A percentile compares a stretch with the other conserved stretches of the same genome.
phyloP scores from a whole-genome alignment of 2,113 vertebrate genomes.

The Tapirus terrestris region DNA sequence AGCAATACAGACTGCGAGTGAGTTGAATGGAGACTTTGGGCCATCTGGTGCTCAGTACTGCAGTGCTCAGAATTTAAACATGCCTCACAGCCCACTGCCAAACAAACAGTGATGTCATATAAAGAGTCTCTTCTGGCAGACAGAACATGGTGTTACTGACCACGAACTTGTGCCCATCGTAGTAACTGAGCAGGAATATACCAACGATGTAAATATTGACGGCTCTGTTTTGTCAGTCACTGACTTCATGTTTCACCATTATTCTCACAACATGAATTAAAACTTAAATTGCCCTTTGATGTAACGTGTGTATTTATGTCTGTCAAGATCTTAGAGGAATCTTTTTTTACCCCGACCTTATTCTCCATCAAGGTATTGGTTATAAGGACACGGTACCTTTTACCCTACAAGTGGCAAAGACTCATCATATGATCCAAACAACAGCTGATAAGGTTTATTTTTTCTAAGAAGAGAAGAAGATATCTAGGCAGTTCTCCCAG shows the following conservation, averaged over 20 bases:
- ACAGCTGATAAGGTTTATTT: background rate
- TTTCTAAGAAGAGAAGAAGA: background rate
- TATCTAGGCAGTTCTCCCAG: background rate
- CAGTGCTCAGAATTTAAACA: background rate
- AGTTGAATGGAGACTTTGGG: background rate
- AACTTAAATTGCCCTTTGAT: background rate
- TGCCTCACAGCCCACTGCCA: background rate
- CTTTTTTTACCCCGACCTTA: background rate
- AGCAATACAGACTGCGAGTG: background rate
- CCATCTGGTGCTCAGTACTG: background rate
- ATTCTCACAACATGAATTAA: conserved; percentile 1
- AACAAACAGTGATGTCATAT: background rate
- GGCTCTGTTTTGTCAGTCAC: background rate
- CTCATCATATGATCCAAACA: background rate
- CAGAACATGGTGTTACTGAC: background rate
- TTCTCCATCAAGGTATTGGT: background rate
- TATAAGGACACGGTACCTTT: background rate
- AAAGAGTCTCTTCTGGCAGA: background rate
- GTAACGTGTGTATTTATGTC: background rate
- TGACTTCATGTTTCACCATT: background rate
- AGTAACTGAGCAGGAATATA: background rate
- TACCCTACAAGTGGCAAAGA: background rate
- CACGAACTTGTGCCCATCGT: background rate
- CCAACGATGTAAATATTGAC: background rate
- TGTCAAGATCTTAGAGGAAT: background rate